Evolutionary conservation across 1,140 invertebrate species (phyloP).

Genomic region (Halesus radiatus): DNA sequence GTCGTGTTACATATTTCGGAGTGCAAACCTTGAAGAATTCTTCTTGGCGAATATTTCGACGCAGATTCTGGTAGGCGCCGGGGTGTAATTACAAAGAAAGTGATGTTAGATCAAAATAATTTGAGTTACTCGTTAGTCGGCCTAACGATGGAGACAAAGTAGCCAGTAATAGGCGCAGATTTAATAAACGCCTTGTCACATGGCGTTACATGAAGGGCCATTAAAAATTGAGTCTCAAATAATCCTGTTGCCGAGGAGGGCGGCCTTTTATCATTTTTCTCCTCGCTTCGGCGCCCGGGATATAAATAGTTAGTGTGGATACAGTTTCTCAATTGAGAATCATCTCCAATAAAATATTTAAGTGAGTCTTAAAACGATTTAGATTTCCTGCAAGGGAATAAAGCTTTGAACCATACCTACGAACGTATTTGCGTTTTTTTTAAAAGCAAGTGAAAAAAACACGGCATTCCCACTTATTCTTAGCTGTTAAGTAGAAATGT

Average conservation of each 20-base stretch:
- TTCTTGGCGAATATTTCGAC: no score
- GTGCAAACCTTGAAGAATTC: no score
- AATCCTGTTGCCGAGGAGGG: not conserved
- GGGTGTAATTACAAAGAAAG: not conserved
- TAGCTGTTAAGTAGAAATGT: no score
- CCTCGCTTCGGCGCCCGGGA: not conserved
- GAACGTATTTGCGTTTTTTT: no score
- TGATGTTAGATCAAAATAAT: not conserved
- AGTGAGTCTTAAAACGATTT: not conserved
- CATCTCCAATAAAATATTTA: not conserved
- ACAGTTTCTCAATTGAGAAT: constrained; percentile 16
- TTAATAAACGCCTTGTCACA: constrained; percentile 39
- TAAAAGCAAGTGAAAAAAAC: no score
- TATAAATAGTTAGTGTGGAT: constrained; percentile 18
- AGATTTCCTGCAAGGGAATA: not conserved
- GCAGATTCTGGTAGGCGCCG: not conserved
- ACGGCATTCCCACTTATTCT: no score
- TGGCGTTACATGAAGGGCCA: constrained; percentile 31
- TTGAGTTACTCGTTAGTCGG: constrained; percentile 10
- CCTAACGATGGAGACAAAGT: constrained; percentile 18
- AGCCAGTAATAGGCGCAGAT: constrained; percentile 23
- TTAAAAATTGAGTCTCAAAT: constrained; percentile 36
- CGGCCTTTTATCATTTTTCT: constrained; percentile 36
- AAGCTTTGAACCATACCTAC: no score
- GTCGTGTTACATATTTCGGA: no score